Evolutionary conservation across 2,113 vertebrate species (phyloP), one percentile per base, ranked within the genome.

Genomic region (Sylvilagus bachmani): DNA sequence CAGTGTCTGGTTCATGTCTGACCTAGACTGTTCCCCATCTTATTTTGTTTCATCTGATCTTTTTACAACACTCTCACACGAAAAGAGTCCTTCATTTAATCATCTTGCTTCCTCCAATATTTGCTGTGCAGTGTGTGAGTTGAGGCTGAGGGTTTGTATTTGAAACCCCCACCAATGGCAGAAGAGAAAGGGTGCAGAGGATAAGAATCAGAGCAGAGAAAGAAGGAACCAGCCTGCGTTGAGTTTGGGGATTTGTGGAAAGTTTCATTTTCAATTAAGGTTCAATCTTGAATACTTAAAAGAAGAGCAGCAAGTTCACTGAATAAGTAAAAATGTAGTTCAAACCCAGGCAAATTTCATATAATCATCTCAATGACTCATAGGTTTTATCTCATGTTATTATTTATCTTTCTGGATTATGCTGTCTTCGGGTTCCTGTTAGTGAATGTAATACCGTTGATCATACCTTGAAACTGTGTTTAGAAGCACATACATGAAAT

Each of bases 321-420:
- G n/a, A 95, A 89, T 33, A 74, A 86, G 7, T 29, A 67, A 91
- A 58, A 79, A 77, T 62, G n/a, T 6, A 96, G 67, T 84, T 93
- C n/a, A 89, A 77, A 74, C n/a, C 29, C 49, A 91, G 75, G 44
- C 5, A 44, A 92, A 85, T 7, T 74, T 79, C 44, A 66, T 53
- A 14, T 66, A 90, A 92, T 14, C 29, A 82, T 1, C 9, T 33
- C 21, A 31, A 17, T 24, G 82, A 67, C 62, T 88, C 24, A 69
- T 24, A 61, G 71, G 38, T 62, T 70, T 80, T 55, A 10, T 61
- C 24, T 71, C 25, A 73, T 66, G 22, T 66, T 91, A 29, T 66
- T 75, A 86, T 5, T 14, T 19, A 38, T n/a, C 9, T 10, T 90
- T 75, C 44, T 87, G 74, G 25, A 93, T 78, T 74, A 64, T 24